Evolutionary conservation across 2,888 invertebrate species (phyloP), one percentile per base, ranked within the genome.

Genomic region (Argyra leucocephala): DNA sequence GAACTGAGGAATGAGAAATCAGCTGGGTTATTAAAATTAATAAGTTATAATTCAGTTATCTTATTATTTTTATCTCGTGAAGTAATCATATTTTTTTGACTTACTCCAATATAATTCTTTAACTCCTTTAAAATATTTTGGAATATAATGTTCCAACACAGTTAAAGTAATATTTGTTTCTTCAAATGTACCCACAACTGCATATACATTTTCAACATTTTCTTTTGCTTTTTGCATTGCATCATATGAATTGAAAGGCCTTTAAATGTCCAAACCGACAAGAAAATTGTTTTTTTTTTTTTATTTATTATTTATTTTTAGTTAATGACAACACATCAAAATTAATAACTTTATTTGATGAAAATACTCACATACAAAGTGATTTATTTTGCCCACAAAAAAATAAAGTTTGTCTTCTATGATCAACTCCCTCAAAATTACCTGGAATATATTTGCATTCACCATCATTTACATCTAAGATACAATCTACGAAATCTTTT

Each of bases 191-290:
- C 91, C 91, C 2, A 91, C 91, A 0, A 91, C 91, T 0, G 91
- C 87, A 73, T 91, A 91, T 73, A 90, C 86, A 72, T 87, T 83
- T 73, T 91, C 91, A 1, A 91, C 90, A n/a, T 89, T 88, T 62
- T 85, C 80, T 79, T 91, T 91, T 0, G 91, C 91, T 63, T 87
- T 84, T 77, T 93, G 89, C 74, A 93, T 77, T 5, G 92, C 91
- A 68, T 88, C 89, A n/a, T 84, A 80, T 4, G 89, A 90, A 78
- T 93, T 92, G 78, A 93, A 92, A 21, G 91, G 91, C 70, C 92
- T 90, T 48, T 48, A 12, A 18, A 18, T 48, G 12, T 22, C 3
- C 4, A 58, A 4, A 22, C 21, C 9, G 3, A 5, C 12, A 26
- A n/a, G n/a, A n/a, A n/a, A n/a, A n/a, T n/a, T 7, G 58, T 22